Evolutionary conservation across 2,888 invertebrate genomes (phyloP).

Genomic region (Quadroppia sp.): DNA sequence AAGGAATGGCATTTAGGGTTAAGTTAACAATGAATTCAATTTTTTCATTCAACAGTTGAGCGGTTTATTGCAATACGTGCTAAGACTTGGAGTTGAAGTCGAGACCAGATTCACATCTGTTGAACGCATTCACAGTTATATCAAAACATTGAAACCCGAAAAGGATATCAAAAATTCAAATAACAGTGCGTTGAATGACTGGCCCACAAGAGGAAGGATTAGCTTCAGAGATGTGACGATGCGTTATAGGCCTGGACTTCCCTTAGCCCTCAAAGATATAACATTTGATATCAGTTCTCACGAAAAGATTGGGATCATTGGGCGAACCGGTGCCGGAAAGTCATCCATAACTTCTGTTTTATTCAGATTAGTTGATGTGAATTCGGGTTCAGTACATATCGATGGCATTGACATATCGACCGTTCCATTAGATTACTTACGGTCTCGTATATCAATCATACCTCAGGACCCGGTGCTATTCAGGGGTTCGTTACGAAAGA

Average conservation of each 20-base stretch:
- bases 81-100: slow-evolving; percentile 56
- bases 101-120: slow-evolving; percentile 58
- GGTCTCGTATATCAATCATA: slow-evolving; percentile 58
- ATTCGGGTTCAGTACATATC: slow-evolving; percentile 57
- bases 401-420: slow-evolving; percentile 58
- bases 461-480: slow-evolving; percentile 64
- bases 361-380: slow-evolving; percentile 61
- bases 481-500: slow-evolving; percentile 57
- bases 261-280: slow-evolving; percentile 58
- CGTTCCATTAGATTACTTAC: slow-evolving; percentile 57
- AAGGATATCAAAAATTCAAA: slow-evolving; percentile 46
- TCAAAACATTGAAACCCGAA: slow-evolving; percentile 51
- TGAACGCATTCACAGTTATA: slow-evolving; percentile 54
- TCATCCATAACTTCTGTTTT: slow-evolving; percentile 60
- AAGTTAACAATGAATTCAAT: not conserved
- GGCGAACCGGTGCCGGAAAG: slow-evolving; percentile 61
- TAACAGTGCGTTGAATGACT: slow-evolving; percentile 48
- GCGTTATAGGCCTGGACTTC: slow-evolving; percentile 55
- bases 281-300: slow-evolving; percentile 58
- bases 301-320: slow-evolving; percentile 62
- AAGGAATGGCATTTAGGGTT: not conserved
- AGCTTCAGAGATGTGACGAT: slow-evolving; percentile 58
- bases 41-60: slow-evolving; percentile 55
- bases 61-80: slow-evolving; percentile 60
- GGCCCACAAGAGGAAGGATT: slow-evolving; percentile 58